These are phyloP conservation scores for Synergus umbraculus DNA, from an alignment of 2,888 invertebrate genomes.

Conservation along the genomic window DNA sequence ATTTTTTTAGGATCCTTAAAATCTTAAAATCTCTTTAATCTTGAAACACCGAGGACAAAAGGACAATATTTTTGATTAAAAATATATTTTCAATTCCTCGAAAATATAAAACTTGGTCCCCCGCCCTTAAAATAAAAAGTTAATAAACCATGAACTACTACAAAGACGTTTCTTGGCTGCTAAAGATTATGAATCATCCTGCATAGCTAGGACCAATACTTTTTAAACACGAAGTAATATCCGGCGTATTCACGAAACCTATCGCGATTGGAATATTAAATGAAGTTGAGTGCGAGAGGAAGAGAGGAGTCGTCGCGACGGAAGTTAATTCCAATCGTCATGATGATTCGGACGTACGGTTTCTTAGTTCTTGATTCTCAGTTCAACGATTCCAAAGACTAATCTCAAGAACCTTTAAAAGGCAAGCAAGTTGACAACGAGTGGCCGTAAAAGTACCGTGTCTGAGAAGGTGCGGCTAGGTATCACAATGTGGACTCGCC, in stretches of 20 bases:
- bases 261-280: slow-evolving; percentile 38
- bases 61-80: no score
- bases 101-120: background rate
- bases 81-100: no score
- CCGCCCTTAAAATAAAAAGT: background rate
- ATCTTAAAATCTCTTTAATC: background rate
- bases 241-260: slow-evolving; percentile 38
- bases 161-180: background rate
- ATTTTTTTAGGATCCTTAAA: no score
- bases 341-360: slow-evolving; percentile 26
- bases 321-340: slow-evolving; percentile 40
- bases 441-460: slow-evolving; percentile 4
- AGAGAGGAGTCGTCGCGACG: slow-evolving; percentile 11
- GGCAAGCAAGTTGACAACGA: background rate
- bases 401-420: slow-evolving; percentile 27
- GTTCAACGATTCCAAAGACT: slow-evolving; percentile 25
- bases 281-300: slow-evolving; percentile 26
- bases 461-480: slow-evolving; percentile 18
- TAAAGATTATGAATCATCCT: slow-evolving; percentile 16
- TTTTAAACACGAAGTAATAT: slow-evolving; percentile 40
- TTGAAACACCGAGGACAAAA: no score
- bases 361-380: background rate
- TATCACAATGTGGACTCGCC: slow-evolving; percentile 30
- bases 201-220: slow-evolving; percentile 17
- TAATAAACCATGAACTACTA: background rate